A percentile compares a stretch with the other conserved stretches of the same genome.
Evolutionary conservation across 2,797 vertebrate species (phyloP).

Genomic region (Pelobates cultripes): DNA sequence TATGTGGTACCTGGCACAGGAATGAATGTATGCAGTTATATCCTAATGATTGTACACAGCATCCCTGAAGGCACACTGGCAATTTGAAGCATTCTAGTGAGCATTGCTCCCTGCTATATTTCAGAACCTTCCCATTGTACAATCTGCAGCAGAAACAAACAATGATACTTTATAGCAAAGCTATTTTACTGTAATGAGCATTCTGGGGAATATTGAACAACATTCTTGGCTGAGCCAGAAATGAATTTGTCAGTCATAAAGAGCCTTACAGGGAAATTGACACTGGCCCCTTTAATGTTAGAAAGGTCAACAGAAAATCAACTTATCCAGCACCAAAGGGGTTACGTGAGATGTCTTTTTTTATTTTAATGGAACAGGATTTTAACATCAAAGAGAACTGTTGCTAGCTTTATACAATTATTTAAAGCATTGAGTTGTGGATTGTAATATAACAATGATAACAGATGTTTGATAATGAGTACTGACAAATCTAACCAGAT

Average conservation of each 20-base stretch:
- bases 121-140: constrained; percentile 51
- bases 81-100: constrained; percentile 43
- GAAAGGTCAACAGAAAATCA: constrained; percentile 15
- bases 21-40: constrained; percentile 54
- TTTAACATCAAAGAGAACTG: too few species aligned
- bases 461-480: too few species aligned
- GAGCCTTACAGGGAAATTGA: constrained; percentile 49
- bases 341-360: constrained; percentile 2
- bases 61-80: constrained; percentile 53
- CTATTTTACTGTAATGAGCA: constrained; percentile 55
- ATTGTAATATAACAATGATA: too few species aligned
- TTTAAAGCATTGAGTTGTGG: too few species aligned
- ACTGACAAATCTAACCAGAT: too few species aligned
- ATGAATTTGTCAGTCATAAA: constrained; percentile 55
- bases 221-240: constrained; percentile 48
- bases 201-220: constrained; percentile 55
- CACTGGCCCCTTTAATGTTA: constrained; percentile 41
- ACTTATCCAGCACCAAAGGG: constrained; percentile 25
- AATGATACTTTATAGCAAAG: constrained; percentile 56
- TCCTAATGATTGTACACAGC: constrained; percentile 55
- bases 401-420: too few species aligned
- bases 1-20: constrained; percentile 35
- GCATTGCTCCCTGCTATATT: constrained; percentile 49
- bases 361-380: background rate
- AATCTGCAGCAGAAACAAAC: constrained; percentile 52